Conservation (phyloP, 2,888 invertebrate genomes). For the Acronicta alni region DNA sequence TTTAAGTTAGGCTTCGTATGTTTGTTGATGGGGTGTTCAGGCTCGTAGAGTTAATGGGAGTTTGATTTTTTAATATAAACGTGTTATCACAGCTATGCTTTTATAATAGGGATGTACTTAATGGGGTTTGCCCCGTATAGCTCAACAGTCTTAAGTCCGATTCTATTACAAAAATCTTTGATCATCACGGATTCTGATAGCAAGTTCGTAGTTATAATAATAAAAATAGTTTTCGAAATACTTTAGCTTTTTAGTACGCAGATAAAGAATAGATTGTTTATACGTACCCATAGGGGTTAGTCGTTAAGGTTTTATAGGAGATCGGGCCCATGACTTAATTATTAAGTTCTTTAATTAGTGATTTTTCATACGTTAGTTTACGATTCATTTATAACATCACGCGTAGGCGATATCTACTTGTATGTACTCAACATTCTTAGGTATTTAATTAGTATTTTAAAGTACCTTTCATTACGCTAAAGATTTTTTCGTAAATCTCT, state of each 20-base stretch:
- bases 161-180: constrained; percentile 57
- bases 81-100: constrained; percentile 57
- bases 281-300: constrained; percentile 78
- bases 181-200: constrained; percentile 60
- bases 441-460: constrained; percentile 77
- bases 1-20: constrained; percentile 48
- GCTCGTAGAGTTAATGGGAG: constrained; percentile 27
- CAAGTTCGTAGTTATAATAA: constrained; percentile 66
- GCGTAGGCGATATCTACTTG: constrained; percentile 61
- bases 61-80: constrained; percentile 40
- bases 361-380: constrained; percentile 56
- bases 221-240: constrained; percentile 80
- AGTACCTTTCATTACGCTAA: constrained; percentile 80
- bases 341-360: constrained; percentile 79
- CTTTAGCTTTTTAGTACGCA: constrained; percentile 82
- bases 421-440: constrained; percentile 79
- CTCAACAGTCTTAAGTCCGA: constrained; percentile 55
- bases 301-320: constrained; percentile 82
- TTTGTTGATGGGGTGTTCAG: constrained; percentile 42
- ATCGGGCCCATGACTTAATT: constrained; percentile 88
- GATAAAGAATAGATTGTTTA: constrained; percentile 79
- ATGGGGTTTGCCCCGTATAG: constrained; percentile 40
- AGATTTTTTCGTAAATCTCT: constrained; percentile 86
- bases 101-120: constrained; percentile 55
- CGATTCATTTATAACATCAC: constrained; percentile 59